Evolutionary conservation across 53 echinoderm and acorn worm species (phyloP), one percentile per base, ranked within the genome.

Genomic region (Henricia sp.): DNA sequence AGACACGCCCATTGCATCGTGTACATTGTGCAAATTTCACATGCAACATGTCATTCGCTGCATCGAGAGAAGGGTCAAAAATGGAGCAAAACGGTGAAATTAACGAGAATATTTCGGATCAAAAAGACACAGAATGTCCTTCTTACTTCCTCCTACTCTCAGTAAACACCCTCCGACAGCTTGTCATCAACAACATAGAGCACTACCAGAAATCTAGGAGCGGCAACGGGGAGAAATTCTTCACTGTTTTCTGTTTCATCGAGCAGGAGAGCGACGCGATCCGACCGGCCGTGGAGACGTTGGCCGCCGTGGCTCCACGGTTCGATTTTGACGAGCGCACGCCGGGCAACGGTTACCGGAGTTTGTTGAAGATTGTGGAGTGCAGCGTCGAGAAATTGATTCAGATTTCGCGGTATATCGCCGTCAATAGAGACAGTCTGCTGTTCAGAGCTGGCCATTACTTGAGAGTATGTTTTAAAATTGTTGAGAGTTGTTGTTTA

Each of bases 321-420:
- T 99, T 95, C 83, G 99, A 99, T 63, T 95, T 86, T 56, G 94
- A 95, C 59, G 72, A 62, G 44, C 74, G 87, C 53, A 87, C 84
- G 24, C 94, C 84, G 11, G 99, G 99, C 38, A 99, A 99, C 74
- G 99, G 99, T 10, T 99, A 99, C 70, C 88, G 99, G 10, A 99
- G 99, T 75, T 71, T 99, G 44, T 73, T 99, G n/a, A 86, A 86
- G 34, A 92, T 99, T n/a, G 99, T 99, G 24, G 92, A 90, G 3
- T 83, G 88, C 17, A 94, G 94, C 72, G 91, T 99, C 25, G 84
- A 90, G 16, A 92, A 86, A 86, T 46, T 99, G 52, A 86, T 90
- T 16, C 77, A 88, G 29, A 80, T 92, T 32, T 83, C 88, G 20
- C 70, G 77, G 14, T 88, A 90, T 83, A 83, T 92, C 17, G 88